Evolutionary conservation across 2,888 invertebrate genomes (phyloP).

Genomic region (Hedya salicella): DNA sequence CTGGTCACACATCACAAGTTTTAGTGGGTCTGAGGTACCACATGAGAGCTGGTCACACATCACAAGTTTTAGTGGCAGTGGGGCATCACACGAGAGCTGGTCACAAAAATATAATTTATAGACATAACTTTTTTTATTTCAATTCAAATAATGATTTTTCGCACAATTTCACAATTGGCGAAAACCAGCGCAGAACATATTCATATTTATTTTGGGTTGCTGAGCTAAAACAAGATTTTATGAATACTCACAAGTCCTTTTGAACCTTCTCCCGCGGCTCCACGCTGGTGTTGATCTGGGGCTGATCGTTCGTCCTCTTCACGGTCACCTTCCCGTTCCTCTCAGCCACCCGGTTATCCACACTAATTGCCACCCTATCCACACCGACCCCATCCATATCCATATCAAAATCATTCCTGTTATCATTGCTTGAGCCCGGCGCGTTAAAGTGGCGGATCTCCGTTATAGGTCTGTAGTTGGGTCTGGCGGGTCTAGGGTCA

Average conservation of each 20-base stretch:
- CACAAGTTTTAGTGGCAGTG: no score
- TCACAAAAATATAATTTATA: no score
- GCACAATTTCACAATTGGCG: no score
- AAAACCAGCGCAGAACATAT: no score
- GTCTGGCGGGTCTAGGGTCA: slow-evolving; percentile 38
- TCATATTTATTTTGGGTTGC: no score
- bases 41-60: no score
- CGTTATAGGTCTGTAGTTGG: background rate
- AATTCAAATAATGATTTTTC: no score
- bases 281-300: slow-evolving; percentile 69
- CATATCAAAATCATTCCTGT: background rate
- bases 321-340: slow-evolving; percentile 20
- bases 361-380: background rate
- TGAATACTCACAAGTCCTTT: slow-evolving; percentile 62
- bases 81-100: no score
- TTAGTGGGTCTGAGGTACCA: no score
- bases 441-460: slow-evolving; percentile 6
- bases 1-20: no score
- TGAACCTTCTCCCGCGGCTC: slow-evolving; percentile 61
- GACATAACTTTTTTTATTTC: no score
- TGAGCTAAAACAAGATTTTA: no score
- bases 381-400: background rate
- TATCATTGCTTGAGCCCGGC: background rate
- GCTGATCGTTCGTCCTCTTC: slow-evolving; percentile 76
- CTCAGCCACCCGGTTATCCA: slow-evolving; percentile 1